Conservation (phyloP, 2,888 invertebrate species). For the Caenorhabditis zanzibari region DNA sequence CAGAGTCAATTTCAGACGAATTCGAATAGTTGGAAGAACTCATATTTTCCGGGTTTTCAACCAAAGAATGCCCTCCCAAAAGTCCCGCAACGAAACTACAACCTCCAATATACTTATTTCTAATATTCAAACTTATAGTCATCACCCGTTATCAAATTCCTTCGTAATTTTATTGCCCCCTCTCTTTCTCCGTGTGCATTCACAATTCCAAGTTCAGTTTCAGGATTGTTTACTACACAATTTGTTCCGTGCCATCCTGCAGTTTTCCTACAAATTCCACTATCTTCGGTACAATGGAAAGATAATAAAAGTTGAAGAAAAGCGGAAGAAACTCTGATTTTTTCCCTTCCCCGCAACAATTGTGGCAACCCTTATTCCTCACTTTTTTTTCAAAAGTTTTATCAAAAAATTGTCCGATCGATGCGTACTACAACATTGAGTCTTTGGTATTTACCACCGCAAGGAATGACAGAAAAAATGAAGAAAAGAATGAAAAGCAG, state of each 20-base stretch:
- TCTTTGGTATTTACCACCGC: conserved; percentile 42
- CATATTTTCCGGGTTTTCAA: no score
- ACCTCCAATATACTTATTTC: not conserved
- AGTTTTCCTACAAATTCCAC: not conserved
- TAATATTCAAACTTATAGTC: conserved; percentile 2
- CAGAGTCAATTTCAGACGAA: no score
- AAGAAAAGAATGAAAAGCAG: conserved; percentile 26
- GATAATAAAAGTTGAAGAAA: conserved; percentile 40
- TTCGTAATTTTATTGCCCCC: conserved; percentile 20
- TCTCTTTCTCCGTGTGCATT: not conserved
- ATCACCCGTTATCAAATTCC: conserved; percentile 18
- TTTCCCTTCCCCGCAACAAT: not conserved
- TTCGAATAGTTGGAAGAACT: no score
- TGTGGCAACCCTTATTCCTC: conserved; percentile 4
- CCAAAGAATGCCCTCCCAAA: not conserved
- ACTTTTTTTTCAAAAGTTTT: conserved; percentile 9
- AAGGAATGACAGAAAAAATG: conserved; percentile 30
- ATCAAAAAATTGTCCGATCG: conserved; percentile 30
- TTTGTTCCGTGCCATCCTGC: conserved; percentile 22
- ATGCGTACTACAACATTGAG: conserved; percentile 45
- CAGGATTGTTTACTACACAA: conserved; percentile 6
- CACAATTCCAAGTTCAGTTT: conserved; percentile 20
- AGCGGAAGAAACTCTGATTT: conserved; percentile 39
- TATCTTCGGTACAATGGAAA: conserved; percentile 6
- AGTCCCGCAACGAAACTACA: not conserved